A percentile compares a stretch with the other conserved stretches of the same genome.
Conservation (phyloP, 2,113 vertebrate species). For the Megaceryle torquata region DNA sequence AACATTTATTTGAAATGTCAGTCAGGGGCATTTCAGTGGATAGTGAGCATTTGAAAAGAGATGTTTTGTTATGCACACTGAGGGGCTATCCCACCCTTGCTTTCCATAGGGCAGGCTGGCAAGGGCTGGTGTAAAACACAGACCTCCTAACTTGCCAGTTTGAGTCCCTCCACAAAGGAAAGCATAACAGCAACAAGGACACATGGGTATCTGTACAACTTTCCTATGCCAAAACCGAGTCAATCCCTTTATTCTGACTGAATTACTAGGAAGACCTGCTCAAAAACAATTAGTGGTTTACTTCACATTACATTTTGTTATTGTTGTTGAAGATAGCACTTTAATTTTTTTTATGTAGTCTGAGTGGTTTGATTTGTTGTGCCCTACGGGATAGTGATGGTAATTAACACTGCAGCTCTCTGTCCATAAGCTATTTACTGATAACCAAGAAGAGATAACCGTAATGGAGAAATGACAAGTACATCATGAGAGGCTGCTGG, state of each 20-base stretch:
- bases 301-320: neutral
- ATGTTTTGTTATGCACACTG: neutral
- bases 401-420: neutral
- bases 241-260: neutral
- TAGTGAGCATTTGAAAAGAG: neutral
- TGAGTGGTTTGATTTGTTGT: neutral
- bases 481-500: neutral
- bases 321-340: neutral
- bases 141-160: neutral
- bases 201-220: neutral
- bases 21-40: neutral
- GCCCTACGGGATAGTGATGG: neutral
- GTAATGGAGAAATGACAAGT: neutral
- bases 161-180: neutral
- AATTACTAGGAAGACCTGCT: neutral
- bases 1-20: neutral
- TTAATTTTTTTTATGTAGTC: neutral
- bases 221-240: neutral
- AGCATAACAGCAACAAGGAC: fast-evolving
- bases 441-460: neutral
- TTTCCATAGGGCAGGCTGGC: neutral
- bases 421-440: neutral
- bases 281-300: neutral
- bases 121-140: neutral
- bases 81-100: neutral